Base-by-base conservation (phyloP, 2,113 vertebrate genomes). In the Rhabdornis inornatus region DNA sequence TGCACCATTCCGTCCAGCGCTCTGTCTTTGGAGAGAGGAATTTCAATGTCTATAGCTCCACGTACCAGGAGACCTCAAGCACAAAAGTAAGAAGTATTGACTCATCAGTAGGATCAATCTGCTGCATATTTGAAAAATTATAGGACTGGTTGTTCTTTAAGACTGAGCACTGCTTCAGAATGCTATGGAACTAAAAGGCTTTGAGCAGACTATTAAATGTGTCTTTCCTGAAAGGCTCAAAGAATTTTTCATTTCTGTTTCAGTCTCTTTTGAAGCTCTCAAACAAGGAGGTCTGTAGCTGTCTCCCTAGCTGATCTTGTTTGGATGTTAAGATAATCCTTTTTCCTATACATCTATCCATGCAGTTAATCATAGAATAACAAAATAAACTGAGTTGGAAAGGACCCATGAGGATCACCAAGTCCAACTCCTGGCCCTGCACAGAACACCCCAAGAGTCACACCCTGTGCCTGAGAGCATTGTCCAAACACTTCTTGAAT, bases 11-110 rank as follows among this genome's bases (percentile, higher is more conserved):
- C 96, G 94, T 95, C 87, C 98, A 97, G 59, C 98, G 99, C 78
- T 99, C 99, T 75, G 99, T 99, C 96, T 99, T 99, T 92, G 99
- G 99, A 96, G 99, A 99, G 98, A 99, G 98, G 97, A 99, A 98
- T 98, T 98, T 99, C 96, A 99, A 99, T 96, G 94, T 98, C 81
- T 97, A 94, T 97, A 98, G 98, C 94, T 98, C 98, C 90, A 96
- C 97, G 74, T 95, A 96, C 72, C 96, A 97, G 94, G 96, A 98
- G 77, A 98, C 96, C 79, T 88, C 97, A 37, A 95, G 97, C 68
- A 66, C 97, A 86, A 99, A 98, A 97, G 98, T 98, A 96, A 98
- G 99, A 92, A 96, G 83, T 76, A 66, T 89, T 92, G 90, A 96
- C 86, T 92, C 93, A 65, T 52, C 89, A 95, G 82, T 74, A 64